Evolutionary conservation across 2,797 vertebrate genomes (phyloP).

Genomic region (Crocodylus rhombifer): DNA sequence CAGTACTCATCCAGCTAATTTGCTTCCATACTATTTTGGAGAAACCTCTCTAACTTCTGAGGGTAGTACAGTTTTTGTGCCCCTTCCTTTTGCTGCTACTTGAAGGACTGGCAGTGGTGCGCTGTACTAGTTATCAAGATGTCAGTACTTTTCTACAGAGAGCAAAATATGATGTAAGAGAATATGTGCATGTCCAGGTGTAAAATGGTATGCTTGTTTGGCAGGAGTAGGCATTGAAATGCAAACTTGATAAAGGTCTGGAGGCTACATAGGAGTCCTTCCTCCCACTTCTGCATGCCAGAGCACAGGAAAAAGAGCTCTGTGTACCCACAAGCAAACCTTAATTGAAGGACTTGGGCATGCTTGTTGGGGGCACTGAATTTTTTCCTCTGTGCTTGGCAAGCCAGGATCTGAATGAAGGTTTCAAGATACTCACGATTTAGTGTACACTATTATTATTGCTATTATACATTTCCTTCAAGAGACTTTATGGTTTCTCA

Average conservation of each 20-base stretch:
- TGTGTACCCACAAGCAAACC: accelerated
- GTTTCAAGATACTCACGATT: accelerated
- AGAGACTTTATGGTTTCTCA: neutral
- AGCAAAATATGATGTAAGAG: accelerated
- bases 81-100: accelerated
- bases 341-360: accelerated
- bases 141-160: accelerated
- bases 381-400: neutral
- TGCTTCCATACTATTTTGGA: neutral
- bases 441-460: neutral
- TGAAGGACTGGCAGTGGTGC: neutral
- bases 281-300: accelerated
- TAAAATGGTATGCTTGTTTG: neutral
- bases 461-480: neutral
- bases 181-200: neutral
- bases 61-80: neutral
- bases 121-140: neutral
- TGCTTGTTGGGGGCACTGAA: neutral
- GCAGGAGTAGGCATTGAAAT: neutral
- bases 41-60: accelerated
- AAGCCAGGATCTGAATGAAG: neutral
- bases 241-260: neutral
- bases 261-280: neutral
- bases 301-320: neutral
- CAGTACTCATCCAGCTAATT: neutral